Percentiles rank a stretch among this genome's conserved stretches.
These are phyloP conservation scores for Mareca penelope DNA, from an alignment of 2,797 vertebrate species.

Conservation along the genomic window DNA sequence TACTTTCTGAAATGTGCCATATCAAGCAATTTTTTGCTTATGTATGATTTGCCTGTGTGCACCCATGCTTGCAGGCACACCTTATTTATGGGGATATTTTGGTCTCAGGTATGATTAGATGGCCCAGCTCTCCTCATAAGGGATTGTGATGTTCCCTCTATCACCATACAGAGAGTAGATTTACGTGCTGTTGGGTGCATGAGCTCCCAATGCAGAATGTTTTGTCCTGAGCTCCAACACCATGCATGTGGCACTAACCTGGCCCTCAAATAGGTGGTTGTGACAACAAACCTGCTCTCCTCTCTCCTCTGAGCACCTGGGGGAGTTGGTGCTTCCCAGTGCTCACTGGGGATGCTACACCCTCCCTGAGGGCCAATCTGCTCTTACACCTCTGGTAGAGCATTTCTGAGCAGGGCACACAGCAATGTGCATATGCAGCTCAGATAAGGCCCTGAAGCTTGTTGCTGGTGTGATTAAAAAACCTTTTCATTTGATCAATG, in stretches of 20 bases:
- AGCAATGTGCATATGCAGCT: background rate
- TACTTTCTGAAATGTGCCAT: background rate
- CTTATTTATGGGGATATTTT: background rate
- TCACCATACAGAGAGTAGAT: background rate
- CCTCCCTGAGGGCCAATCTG: background rate
- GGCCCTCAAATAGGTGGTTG: background rate
- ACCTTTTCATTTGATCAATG: background rate
- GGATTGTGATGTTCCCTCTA: background rate
- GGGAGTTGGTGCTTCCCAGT: background rate
- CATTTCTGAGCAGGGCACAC: background rate
- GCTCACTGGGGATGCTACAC: background rate
- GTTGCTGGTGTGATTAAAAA: background rate
- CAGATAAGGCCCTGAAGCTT: background rate
- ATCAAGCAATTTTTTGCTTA: background rate
- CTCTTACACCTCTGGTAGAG: background rate
- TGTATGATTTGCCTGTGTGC: too few relatives aligned
- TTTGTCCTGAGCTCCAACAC: background rate
- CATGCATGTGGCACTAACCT: too few relatives aligned
- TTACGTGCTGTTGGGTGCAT: accelerated
- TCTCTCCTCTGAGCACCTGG: accelerated
- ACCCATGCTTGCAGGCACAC: too few relatives aligned
- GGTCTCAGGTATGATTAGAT: too few relatives aligned
- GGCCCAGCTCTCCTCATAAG: background rate
- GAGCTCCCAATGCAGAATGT: accelerated
- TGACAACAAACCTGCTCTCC: background rate